Evolutionary conservation across 2,113 vertebrate genomes (phyloP).

Genomic region (Platichthys flesus): DNA sequence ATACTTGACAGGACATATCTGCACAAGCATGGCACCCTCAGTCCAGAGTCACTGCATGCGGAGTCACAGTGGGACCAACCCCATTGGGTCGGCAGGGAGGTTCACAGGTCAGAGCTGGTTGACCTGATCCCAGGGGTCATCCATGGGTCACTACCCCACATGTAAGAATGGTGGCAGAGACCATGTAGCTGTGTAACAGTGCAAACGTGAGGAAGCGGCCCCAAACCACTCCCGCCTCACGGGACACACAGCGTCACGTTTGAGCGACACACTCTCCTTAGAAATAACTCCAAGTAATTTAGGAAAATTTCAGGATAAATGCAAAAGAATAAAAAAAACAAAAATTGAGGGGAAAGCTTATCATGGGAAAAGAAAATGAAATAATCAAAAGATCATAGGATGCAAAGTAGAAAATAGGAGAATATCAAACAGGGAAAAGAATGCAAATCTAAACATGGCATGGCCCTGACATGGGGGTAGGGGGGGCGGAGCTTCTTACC

Average conservation of each 20-base stretch:
- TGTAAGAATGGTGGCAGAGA: slow-evolving; percentile 66
- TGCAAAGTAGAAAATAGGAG: slow-evolving; percentile 43
- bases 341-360: slow-evolving; percentile 54
- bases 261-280: slow-evolving; percentile 78
- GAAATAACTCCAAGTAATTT: slow-evolving; percentile 65
- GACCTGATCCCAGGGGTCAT: slow-evolving; percentile 72
- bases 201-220: slow-evolving; percentile 77
- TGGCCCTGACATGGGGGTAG: slow-evolving; percentile 80
- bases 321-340: slow-evolving; percentile 70
- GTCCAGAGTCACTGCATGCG: slow-evolving; percentile 85
- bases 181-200: slow-evolving; percentile 80
- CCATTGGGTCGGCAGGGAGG: slow-evolving; percentile 62
- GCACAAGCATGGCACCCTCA: slow-evolving; percentile 84
- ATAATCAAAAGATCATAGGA: slow-evolving; percentile 48
- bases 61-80: slow-evolving; percentile 79
- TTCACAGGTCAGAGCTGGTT: slow-evolving; percentile 72
- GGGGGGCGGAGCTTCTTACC: slow-evolving; percentile 90
- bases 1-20: slow-evolving; percentile 81
- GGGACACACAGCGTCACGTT: slow-evolving; percentile 73
- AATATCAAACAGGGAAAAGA: slow-evolving; percentile 73
- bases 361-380: slow-evolving; percentile 43
- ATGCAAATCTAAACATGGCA: slow-evolving; percentile 84
- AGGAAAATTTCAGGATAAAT: slow-evolving; percentile 71
- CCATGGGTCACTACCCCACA: slow-evolving; percentile 76
- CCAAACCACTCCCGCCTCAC: slow-evolving; percentile 59